Base-by-base conservation (phyloP, 2,888 invertebrate genomes). In the Drosophila kanekoi region DNA sequence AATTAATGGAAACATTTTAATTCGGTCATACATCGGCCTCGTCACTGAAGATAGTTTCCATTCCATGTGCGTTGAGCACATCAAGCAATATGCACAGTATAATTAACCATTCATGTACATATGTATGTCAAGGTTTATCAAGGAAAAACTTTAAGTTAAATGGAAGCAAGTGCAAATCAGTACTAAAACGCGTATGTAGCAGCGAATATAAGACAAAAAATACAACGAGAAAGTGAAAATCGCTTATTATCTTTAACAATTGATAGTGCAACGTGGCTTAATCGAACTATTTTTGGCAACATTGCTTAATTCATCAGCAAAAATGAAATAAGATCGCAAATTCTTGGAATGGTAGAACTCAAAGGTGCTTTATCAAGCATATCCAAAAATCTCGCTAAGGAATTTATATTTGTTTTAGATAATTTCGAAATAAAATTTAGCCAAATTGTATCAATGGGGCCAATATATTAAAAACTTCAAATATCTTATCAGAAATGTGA, bases 51-150 rank as follows among this genome's bases (percentile, higher is more conserved):
- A 52, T 11, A 52, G 44, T 45, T 53, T 53, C 44, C 47, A 11
- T 61, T 61, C 16, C 28, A 53, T 52, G 52, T 60, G 37, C 59
- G 51, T n/a, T n/a, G n/a, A n/a, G n/a, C 9, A 60, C 45, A 11
- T 60, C 45, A 2, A 37, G 14, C 1, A 61, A 53, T 52, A 53
- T 61, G 53, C 60, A 53, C 28, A 61, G 47, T 53, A 52, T 61
- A 60, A 52, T 61, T 61, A 45, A 61, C 60, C 48, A 54, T 61
- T 35, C n/a, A n/a, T n/a, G n/a, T n/a, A n/a, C n/a, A n/a, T n/a
- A n/a, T n/a, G n/a, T n/a, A n/a, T 61, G 48, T 54, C 14, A 61
- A 48, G 61, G 61, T 44, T 9, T 61, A 54, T 23, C 32, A 41
- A 41, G 41, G 33, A 61, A 28, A 48, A 61, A 48, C 23, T 57